These are phyloP conservation scores for Odontamblyopus rebecca DNA, from an alignment of 2,797 vertebrate genomes.

Conservation along the genomic window DNA sequence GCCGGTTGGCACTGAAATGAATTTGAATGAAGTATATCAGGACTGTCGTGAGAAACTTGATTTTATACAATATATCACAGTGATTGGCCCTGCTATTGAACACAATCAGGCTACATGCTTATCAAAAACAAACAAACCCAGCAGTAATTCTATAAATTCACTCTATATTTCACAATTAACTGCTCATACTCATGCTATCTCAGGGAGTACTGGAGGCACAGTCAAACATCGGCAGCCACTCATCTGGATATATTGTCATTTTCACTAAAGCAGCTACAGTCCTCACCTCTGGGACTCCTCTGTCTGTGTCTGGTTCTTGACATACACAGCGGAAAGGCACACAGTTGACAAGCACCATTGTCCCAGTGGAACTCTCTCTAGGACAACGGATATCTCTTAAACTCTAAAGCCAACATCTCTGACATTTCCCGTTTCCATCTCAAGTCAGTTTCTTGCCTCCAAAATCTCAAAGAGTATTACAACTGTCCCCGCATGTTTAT, in stretches of 20 bases:
- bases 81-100: slow-evolving; percentile 26
- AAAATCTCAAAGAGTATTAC: slow-evolving; percentile 3
- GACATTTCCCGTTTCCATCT: slow-evolving; percentile 29
- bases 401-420: slow-evolving; percentile 32
- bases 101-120: slow-evolving; percentile 25
- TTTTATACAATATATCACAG: slow-evolving; percentile 31
- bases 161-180: slow-evolving; percentile 31
- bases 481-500: slow-evolving; percentile 17
- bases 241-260: slow-evolving; percentile 13
- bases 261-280: slow-evolving; percentile 27
- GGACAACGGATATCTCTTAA: slow-evolving; percentile 21
- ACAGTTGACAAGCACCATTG: slow-evolving; percentile 78
- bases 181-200: slow-evolving; percentile 30
- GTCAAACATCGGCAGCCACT: slow-evolving; percentile 45
- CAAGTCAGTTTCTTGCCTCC: slow-evolving; percentile 12
- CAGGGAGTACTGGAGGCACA: slow-evolving; percentile 13
- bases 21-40: slow-evolving; percentile 10
- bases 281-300: slow-evolving; percentile 80
- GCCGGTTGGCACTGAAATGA: slow-evolving; percentile 11
- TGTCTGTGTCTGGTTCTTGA: slow-evolving; percentile 63
- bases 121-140: slow-evolving; percentile 49
- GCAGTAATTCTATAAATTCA: slow-evolving; percentile 31
- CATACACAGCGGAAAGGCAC: slow-evolving; percentile 84
- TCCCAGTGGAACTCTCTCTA: slow-evolving; percentile 29
- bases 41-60: slow-evolving; percentile 36